phyloP scores from a whole-genome alignment of 1,140 invertebrate species.

The Drosophila takahashii region DNA sequence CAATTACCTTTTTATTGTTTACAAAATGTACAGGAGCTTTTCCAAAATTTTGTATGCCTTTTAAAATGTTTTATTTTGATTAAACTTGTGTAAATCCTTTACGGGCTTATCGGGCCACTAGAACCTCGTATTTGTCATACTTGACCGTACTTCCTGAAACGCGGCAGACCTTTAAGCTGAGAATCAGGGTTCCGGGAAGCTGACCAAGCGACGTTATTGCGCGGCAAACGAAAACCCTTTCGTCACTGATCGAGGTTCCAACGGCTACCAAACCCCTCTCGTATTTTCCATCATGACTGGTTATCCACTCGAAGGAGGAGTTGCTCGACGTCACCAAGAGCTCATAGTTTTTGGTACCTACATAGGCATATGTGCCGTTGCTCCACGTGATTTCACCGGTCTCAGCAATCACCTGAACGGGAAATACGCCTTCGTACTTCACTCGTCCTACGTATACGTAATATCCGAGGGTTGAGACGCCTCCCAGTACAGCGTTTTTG shows the following conservation, averaged over 20 bases:
- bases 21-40: no score
- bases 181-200: not conserved
- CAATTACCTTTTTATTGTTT: no score
- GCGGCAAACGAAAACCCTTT: not conserved
- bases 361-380: not conserved
- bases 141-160: not conserved
- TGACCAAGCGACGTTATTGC: not conserved
- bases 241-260: not conserved
- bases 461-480: not conserved
- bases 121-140: slow-evolving; percentile 3
- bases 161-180: not conserved
- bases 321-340: not conserved
- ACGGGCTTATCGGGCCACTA: not conserved
- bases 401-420: not conserved
- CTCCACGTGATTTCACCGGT: not conserved
- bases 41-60: no score
- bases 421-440: not conserved
- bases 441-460: slow-evolving; percentile 1
- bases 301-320: not conserved
- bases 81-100: no score
- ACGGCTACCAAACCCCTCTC: not conserved
- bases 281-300: not conserved
- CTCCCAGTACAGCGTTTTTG: not conserved
- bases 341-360: not conserved
- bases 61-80: no score